Evolutionary conservation across 2,888 invertebrate species (phyloP).

Genomic region (Orgyia antiqua): DNA sequence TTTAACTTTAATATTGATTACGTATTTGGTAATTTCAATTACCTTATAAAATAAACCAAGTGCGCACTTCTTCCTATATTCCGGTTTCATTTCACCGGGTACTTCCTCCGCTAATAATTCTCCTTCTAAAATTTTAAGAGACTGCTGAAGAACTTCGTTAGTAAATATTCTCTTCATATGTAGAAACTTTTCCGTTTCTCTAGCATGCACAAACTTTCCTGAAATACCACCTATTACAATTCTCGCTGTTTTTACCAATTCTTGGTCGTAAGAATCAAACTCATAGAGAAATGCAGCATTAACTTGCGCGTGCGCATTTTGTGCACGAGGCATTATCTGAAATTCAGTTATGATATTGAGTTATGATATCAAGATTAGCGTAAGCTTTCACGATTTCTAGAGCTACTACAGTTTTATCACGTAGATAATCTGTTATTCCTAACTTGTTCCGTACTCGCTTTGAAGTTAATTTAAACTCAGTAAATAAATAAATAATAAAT

Average conservation of each 20-base stretch:
- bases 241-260: constrained; percentile 59
- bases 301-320: constrained; percentile 86
- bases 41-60: constrained; percentile 83
- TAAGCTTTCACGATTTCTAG: too few relatives aligned
- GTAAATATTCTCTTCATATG: constrained; percentile 55
- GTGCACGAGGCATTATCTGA: constrained; percentile 84
- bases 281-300: constrained; percentile 85
- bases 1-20: too few relatives aligned
- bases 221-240: constrained; percentile 81
- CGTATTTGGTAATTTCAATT: too few relatives aligned
- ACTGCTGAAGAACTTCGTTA: constrained; percentile 63
- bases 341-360: too few relatives aligned
- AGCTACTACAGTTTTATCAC: too few relatives aligned
- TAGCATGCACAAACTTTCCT: constrained; percentile 75
- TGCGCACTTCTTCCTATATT: constrained; percentile 79
- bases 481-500: too few relatives aligned
- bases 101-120: constrained; percentile 67
- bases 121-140: constrained; percentile 69
- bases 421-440: too few relatives aligned
- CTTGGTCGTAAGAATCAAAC: constrained; percentile 44
- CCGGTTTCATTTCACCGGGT: constrained; percentile 77
- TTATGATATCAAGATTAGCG: too few relatives aligned
- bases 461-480: too few relatives aligned
- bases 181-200: constrained; percentile 72
- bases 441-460: too few relatives aligned